Base-by-base conservation (phyloP, 2,113 vertebrate species). In the Rhea americana region DNA sequence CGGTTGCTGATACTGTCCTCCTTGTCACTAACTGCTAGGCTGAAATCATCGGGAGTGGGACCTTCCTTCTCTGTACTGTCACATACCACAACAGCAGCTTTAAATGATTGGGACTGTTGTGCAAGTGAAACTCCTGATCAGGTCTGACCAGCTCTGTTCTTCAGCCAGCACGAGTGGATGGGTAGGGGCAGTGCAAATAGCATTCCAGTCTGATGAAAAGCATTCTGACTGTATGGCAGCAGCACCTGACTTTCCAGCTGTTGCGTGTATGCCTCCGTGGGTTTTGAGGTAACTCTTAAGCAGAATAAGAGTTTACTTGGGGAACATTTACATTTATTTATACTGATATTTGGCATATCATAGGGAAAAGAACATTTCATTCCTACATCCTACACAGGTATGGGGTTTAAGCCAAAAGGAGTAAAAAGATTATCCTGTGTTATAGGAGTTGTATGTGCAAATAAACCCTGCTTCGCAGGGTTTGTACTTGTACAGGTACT, bases 181-280 rank as follows among this genome's bases (percentile, higher is more conserved):
- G 14, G 39, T 50, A 81, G 47, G 81, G 51, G 80, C 59, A 93
- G 63, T 90, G 76, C 61, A 81, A 51, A 56, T 39, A 43, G 20
- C 81, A 93, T 95, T 96, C 89, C 66, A 76, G n/a, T 65, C 47
- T 68, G 59, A 25, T 85, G 81, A 82, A 48, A 89, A 72, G 39
- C 59, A 11, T 70, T 89, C 48, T 41, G 22, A 41, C 20, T 86
- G 77, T 32, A 53, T 66, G 71, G 45, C 4, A 47, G 78, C 81
- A 95, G 39, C 58, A 26, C 41, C 88, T 84, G 80, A 56, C 62
- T 76, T 87, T 24, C 28, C 26, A 82, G 45, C 20, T 73, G 14
- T 48, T 85, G 35, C 14, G 2, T 56, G 48, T 67, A 4, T 72
- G 35, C 48, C 13, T 89, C 62, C 30, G 20, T 45, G 48, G 78